Percentiles rank a stretch among this genome's conserved stretches.
phyloP scores from a whole-genome alignment of 2,113 vertebrate genomes.

The Catharus fuscescens region DNA sequence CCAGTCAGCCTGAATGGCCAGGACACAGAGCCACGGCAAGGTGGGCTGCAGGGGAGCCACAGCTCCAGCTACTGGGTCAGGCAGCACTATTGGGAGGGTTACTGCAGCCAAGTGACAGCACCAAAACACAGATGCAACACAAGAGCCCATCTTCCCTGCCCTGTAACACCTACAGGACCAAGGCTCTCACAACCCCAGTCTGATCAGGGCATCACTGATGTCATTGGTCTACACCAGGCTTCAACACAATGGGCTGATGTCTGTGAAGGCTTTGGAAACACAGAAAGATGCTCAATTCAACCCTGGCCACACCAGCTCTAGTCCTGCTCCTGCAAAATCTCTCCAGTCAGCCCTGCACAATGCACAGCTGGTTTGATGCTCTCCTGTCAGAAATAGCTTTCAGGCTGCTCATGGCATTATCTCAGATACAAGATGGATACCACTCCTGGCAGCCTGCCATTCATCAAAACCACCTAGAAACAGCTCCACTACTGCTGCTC shows the following conservation, averaged over 20 bases:
- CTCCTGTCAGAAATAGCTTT: not conserved
- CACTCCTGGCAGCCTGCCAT: not conserved
- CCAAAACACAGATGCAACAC: not conserved
- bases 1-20: not conserved
- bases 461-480: not conserved
- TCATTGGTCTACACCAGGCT: rapidly evolving
- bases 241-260: rapidly evolving
- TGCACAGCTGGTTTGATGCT: not conserved
- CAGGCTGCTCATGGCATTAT: not conserved
- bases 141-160: not conserved
- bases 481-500: rapidly evolving
- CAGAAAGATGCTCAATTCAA: not conserved
- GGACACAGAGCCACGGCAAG: not conserved
- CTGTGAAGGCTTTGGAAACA: not conserved
- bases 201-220: not conserved
- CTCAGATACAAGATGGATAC: not conserved
- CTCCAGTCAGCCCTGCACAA: not conserved
- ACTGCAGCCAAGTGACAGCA: not conserved
- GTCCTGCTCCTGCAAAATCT: not conserved
- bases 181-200: not conserved
- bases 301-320: rapidly evolving
- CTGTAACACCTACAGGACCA: not conserved
- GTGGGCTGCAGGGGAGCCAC: not conserved
- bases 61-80: not conserved
- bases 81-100: not conserved